These are phyloP conservation scores for Drosophila dunni DNA, from an alignment of 1,140 invertebrate species.

Conservation along the genomic window DNA sequence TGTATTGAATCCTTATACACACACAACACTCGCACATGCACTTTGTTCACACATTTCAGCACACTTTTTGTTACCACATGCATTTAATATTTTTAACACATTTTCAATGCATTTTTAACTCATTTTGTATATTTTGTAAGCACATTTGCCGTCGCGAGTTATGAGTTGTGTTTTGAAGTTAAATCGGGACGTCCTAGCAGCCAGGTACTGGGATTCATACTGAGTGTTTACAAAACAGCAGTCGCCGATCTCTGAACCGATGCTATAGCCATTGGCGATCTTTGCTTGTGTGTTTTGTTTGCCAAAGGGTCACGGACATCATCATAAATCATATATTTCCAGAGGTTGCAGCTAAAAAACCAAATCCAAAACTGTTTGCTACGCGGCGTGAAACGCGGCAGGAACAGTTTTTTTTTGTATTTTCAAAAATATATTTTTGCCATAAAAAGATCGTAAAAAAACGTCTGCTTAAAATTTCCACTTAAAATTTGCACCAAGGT, in stretches of 20 bases:
- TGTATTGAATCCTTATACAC: background rate
- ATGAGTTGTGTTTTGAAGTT: slow-evolving; percentile 48
- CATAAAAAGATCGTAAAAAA: slow-evolving; percentile 70
- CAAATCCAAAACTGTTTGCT: slow-evolving; percentile 74
- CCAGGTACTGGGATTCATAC: slow-evolving; percentile 72
- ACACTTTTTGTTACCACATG: slow-evolving; percentile 20
- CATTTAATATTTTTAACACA: slow-evolving; percentile 35
- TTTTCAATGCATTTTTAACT: slow-evolving; percentile 59
- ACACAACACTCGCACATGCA: background rate
- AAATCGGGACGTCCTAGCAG: slow-evolving; percentile 70
- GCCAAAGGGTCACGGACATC: slow-evolving; percentile 76
- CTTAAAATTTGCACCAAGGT: slow-evolving; percentile 75
- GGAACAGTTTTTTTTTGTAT: slow-evolving; percentile 24
- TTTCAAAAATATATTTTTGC: slow-evolving; percentile 24
- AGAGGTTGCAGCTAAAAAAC: slow-evolving; percentile 70
- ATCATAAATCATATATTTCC: slow-evolving; percentile 83
- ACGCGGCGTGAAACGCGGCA: slow-evolving; percentile 60
- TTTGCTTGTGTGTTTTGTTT: slow-evolving; percentile 47
- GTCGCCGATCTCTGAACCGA: slow-evolving; percentile 53
- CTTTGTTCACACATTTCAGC: slow-evolving; percentile 36
- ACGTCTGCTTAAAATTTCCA: slow-evolving; percentile 61
- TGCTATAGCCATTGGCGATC: slow-evolving; percentile 38
- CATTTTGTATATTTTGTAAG: slow-evolving; percentile 31
- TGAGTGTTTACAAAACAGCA: slow-evolving; percentile 84
- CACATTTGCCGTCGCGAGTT: slow-evolving; percentile 25